A percentile compares a stretch with the other conserved stretches of the same genome.
Evolutionary conservation across 2,888 invertebrate species (phyloP).

Genomic region (Nemapogon koenigi): DNA sequence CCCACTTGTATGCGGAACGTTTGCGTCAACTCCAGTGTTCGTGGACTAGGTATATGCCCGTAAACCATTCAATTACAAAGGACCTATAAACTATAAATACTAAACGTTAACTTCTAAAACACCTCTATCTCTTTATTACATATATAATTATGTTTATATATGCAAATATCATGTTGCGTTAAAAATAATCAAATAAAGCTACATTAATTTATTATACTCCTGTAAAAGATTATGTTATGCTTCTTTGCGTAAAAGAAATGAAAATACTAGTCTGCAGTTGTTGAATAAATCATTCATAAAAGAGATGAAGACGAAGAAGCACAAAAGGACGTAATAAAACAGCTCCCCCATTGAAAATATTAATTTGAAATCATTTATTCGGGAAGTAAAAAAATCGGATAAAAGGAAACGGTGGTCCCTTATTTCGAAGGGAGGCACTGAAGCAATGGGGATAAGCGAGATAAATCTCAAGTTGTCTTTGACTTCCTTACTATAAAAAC

Average conservation of each 20-base stretch:
- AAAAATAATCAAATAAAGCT: too few relatives aligned
- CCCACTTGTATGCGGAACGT: conserved; percentile 10
- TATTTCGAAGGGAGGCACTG: conserved; percentile 28
- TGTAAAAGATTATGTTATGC: too few relatives aligned
- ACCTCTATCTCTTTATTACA: too few relatives aligned
- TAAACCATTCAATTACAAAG: conserved; percentile 3
- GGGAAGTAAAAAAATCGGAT: conserved; percentile 29
- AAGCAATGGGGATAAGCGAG: conserved; percentile 33
- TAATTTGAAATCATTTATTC: conserved; percentile 47
- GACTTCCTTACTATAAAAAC: conserved; percentile 4
- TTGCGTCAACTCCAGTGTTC: not conserved
- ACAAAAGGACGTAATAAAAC: conserved; percentile 35
- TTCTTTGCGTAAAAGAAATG: too few relatives aligned
- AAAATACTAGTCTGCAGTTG: conserved; percentile 11
- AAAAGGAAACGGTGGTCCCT: conserved; percentile 26
- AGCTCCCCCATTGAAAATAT: conserved; percentile 34
- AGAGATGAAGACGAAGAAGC: conserved; percentile 20
- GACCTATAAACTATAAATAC: conserved; percentile 5
- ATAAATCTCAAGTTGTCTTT: conserved; percentile 35
- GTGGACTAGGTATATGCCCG: not conserved
- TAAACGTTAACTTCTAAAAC: too few relatives aligned
- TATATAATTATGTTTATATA: too few relatives aligned
- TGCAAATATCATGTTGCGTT: too few relatives aligned
- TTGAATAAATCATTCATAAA: conserved; percentile 26
- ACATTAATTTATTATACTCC: too few relatives aligned